These are phyloP conservation scores for Imbricaverruca yamaguchii DNA, from an alignment of 2,888 invertebrate species.

Conservation along the genomic window DNA sequence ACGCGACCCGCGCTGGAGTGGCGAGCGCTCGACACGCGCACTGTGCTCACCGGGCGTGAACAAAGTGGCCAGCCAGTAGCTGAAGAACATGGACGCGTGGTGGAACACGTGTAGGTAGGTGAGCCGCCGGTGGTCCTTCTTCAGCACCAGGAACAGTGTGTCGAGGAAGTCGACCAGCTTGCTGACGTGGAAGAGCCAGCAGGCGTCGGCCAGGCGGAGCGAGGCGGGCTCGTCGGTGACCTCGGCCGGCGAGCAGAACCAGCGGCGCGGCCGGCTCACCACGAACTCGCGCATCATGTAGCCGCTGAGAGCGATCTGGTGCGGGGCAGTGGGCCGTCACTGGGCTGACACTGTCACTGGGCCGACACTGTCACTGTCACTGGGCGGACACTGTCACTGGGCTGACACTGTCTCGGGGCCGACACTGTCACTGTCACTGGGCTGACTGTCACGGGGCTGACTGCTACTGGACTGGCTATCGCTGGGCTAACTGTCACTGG, in stretches of 20 bases:
- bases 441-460: too few species aligned
- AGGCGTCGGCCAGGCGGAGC: conserved; percentile 9
- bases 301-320: not conserved
- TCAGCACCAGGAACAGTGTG: conserved; percentile 33
- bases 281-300: conserved; percentile 3
- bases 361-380: too few species aligned
- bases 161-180: conserved; percentile 32
- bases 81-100: conserved; percentile 30
- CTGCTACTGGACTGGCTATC: too few species aligned
- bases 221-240: not conserved
- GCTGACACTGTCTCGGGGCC: too few species aligned
- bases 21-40: not conserved
- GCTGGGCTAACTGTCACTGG: too few species aligned
- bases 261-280: not conserved
- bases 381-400: too few species aligned
- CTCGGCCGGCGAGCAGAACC: not conserved
- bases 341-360: too few species aligned
- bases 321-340: too few species aligned
- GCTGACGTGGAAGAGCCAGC: conserved; percentile 27
- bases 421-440: too few species aligned
- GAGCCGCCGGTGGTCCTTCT: conserved; percentile 32
- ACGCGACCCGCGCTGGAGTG: too few species aligned
- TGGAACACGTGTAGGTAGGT: conserved; percentile 33
- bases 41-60: conserved; percentile 28
- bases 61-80: conserved; percentile 31